A percentile compares a stretch with the other conserved stretches of the same genome.
phyloP scores from a whole-genome alignment of 2,113 vertebrate species.

The Rhea americana region DNA sequence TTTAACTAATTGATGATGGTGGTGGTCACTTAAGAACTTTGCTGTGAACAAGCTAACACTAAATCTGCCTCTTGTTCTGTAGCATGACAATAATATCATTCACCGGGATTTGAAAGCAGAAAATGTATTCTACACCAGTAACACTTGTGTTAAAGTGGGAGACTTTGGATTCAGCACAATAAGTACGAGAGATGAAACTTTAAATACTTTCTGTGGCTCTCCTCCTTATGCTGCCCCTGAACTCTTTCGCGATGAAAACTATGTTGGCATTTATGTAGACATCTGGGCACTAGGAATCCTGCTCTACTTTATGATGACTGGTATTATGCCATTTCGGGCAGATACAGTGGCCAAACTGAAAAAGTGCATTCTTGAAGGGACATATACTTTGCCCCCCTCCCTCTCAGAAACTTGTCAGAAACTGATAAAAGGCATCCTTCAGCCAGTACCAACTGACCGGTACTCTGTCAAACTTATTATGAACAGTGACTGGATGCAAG shows the following conservation, averaged over 20 bases:
- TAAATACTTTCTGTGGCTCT: conserved; percentile 96
- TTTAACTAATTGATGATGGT: accelerated
- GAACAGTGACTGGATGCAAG: conserved; percentile 89
- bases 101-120: conserved; percentile 96
- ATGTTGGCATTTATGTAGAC: conserved; percentile 87
- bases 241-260: conserved; percentile 93
- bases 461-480: conserved; percentile 88
- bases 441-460: conserved; percentile 84
- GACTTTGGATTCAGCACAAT: conserved; percentile 98
- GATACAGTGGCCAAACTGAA: conserved; percentile 95
- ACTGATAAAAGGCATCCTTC: conserved; percentile 88
- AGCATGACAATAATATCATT: conserved; percentile 96
- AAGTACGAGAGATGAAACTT: conserved; percentile 86
- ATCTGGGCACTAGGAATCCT: conserved; percentile 96
- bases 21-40: background rate
- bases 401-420: conserved; percentile 87
- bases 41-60: background rate
- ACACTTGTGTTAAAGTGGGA: conserved; percentile 93
- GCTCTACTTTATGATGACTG: conserved; percentile 92
- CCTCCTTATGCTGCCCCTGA: conserved; percentile 95
- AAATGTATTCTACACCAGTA: conserved; percentile 91
- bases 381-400: conserved; percentile 81
- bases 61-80: conserved; percentile 41
- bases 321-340: conserved; percentile 93
- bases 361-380: conserved; percentile 91